Base-by-base conservation (phyloP, 2,888 invertebrate genomes). In the Cephalotes varians region DNA sequence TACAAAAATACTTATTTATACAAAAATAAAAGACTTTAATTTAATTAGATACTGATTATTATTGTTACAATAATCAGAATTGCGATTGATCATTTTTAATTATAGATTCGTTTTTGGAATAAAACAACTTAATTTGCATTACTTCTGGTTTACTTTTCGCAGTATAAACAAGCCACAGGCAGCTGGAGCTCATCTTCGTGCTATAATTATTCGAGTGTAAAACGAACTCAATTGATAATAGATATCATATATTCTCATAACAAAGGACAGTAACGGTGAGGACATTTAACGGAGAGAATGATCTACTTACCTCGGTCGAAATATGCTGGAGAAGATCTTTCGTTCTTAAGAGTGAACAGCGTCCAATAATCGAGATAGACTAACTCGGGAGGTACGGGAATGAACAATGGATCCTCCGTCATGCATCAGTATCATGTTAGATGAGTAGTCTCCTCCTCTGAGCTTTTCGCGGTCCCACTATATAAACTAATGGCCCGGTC, bases 361-460 rank as follows among this genome's bases (percentile, higher is more conserved):
- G 87, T 80, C 89, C 90, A 88, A 91, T 90, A 85, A 84, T 85
- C 87, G 91, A 81, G 71, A 85, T 71, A 87, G 83, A 85, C 77
- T 44, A 76, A 51, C 76, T 74, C 31, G 31, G 76, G 84, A 91
- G 90, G 86, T 87, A 90, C 88, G 90, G 88, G 88, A 86, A 88
- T 88, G 88, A 89, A 88, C 88, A 88, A 84, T 89, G 91, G 90
- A 91, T 91, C 91, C 90, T 86, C 91, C 92, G 94, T 94, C 93
- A 94, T 93, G 94, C 94, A 91, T 93, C 93, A 92, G 91, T 93
- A 91, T 92, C 92, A 88, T 91, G 90, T 92, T 92, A 91, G 92
- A 94, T 92, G 92, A 31, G 89, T 84, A 90, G 92, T 90, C 91
- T 93, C 92, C 91, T 92, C 91, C 89, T 92, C 91, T 85, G 82